These are phyloP conservation scores for Ctenomys sociabilis DNA, from an alignment of 2,113 vertebrate species.

Conservation along the genomic window DNA sequence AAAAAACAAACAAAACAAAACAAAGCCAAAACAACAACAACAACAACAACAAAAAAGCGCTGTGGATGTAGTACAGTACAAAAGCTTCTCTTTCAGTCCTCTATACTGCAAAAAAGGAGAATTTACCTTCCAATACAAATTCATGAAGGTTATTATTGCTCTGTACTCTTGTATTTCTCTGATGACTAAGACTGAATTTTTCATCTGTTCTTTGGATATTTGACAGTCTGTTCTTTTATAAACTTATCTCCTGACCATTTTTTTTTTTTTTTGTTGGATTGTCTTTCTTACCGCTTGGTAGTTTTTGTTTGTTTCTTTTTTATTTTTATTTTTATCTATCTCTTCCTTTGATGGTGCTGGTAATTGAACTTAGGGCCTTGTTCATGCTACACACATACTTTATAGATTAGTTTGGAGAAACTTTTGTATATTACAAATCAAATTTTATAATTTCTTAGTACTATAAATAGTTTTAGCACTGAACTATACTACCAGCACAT, in stretches of 20 bases:
- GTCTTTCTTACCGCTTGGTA: background rate
- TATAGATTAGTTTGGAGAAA: background rate
- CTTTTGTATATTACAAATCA: background rate
- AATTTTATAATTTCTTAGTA: background rate
- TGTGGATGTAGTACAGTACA: background rate
- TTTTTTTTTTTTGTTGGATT: constrained; percentile 46
- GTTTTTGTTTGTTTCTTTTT: background rate
- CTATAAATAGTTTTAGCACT: background rate
- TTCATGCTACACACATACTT: background rate
- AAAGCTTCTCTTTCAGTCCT: background rate
- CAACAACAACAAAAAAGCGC: background rate
- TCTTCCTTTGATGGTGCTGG: background rate
- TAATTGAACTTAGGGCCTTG: background rate
- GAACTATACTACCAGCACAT: background rate
- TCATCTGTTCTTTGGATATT: background rate
- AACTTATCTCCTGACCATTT: background rate
- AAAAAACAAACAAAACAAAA: background rate
- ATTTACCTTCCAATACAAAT: background rate
- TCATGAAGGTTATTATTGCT: background rate
- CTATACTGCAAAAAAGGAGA: background rate
- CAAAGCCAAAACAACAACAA: too few relatives aligned
- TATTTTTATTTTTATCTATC: background rate
- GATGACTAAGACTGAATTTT: background rate
- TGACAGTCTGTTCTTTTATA: background rate
- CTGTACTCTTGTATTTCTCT: background rate